Conservation (phyloP, 2,113 vertebrate species). For the Aplodontia rufa region DNA sequence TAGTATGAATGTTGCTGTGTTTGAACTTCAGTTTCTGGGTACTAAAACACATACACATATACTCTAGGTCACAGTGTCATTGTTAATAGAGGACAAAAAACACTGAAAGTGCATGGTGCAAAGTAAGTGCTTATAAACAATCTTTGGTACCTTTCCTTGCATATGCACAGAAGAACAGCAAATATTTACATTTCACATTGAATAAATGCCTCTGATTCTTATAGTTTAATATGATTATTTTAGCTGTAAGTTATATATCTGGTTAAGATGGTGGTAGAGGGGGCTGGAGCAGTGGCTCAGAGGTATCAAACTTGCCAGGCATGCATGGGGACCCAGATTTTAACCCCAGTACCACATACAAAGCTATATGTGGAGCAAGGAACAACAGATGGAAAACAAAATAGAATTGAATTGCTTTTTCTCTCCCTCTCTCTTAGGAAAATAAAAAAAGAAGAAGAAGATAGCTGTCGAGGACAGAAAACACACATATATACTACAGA, state of each 20-base stretch:
- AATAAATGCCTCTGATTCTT: background rate
- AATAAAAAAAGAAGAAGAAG: too few relatives aligned
- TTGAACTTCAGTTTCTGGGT: background rate
- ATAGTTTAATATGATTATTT: background rate
- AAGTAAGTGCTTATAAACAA: background rate
- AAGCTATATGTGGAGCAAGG: too few relatives aligned
- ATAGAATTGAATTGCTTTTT: too few relatives aligned
- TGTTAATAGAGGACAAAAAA: background rate
- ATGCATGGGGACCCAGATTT: too few relatives aligned
- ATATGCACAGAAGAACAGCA: background rate
- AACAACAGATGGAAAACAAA: too few relatives aligned
- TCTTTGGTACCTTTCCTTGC: background rate
- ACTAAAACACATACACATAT: background rate
- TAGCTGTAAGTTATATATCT: background rate
- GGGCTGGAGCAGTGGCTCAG: too few relatives aligned
- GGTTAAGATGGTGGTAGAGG: background rate
- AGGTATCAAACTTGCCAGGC: too few relatives aligned
- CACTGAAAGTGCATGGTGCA: too few relatives aligned
- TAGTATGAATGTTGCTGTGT: background rate
- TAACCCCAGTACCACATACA: too few relatives aligned
- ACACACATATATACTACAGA: background rate
- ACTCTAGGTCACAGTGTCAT: background rate
- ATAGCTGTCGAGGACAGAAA: background rate
- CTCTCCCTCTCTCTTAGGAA: too few relatives aligned
- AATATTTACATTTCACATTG: background rate